Evolutionary conservation across 2,113 vertebrate species (phyloP), one percentile per base, ranked within the genome.

Genomic region (Mixornis gularis): DNA sequence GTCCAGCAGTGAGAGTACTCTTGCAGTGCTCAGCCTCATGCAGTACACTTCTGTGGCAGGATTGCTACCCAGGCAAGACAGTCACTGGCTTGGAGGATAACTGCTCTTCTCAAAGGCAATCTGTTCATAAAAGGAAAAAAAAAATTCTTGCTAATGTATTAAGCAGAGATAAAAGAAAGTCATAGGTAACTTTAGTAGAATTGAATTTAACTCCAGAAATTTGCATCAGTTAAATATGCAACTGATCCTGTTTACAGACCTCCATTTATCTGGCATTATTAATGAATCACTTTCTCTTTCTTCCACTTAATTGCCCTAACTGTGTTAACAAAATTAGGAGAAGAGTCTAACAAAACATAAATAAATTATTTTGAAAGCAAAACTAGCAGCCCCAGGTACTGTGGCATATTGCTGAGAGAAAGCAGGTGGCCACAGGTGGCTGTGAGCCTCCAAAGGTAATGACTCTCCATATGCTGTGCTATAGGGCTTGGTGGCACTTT

Each of bases 381-480:
- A 84, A 58, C 73, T 10, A 89, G 73, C 70, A 93, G 80, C 64
- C 80, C 34, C 38, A 93, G 85, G 85, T 79, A 15, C 9, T 13
- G 69, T 59, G 68, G 77, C 65, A 80, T 30, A 66, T 26, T 90
- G 60, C 72, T 68, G 86, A 58, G 88, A 56, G 73, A 24, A 79
- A 43, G 84, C 83, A 92, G 89, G 90, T 90, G 83, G 77, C 49
- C 66, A 46, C 84, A 79, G 90, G 84, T 58, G 44, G 58, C 92
- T 76, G 58, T 6, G 38, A 89, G 59, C 51, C 79, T 79, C 78
- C 12, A 8, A 3, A 82, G 73, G 58, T 22, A 74, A 46, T 40
- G 46, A 65, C 74, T n/a, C 1, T 16, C 92, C 58, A 30, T 38
- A 53, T 3, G 3, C 71, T 87, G 21, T 40, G 79, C 87, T 73